These are phyloP conservation scores for Ctena decussata DNA, from an alignment of 2,888 invertebrate species.

Conservation along the genomic window DNA sequence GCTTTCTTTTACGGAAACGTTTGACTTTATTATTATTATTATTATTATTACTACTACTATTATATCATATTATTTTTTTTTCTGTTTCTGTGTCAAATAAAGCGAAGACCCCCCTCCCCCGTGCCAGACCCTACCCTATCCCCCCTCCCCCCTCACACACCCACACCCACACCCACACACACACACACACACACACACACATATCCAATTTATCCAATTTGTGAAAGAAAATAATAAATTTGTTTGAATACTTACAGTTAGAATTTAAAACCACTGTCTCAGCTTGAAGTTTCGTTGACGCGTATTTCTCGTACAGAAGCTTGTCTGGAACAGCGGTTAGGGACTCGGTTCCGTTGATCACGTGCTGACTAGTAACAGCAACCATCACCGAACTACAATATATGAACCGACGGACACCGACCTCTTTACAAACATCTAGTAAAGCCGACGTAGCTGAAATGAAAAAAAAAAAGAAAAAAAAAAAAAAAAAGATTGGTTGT, in stretches of 20 bases:
- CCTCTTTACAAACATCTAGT: neutral
- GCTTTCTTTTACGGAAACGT: no score
- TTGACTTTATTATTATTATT: no score
- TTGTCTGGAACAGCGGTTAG: conserved; percentile 14
- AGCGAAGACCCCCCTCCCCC: neutral
- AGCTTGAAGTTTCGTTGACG: conserved; percentile 34
- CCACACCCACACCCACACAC: no score
- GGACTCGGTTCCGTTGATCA: conserved; percentile 71
- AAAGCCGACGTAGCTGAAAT: neutral
- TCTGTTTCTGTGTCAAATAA: no score
- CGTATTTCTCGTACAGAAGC: conserved; percentile 29
- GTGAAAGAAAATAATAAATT: no score
- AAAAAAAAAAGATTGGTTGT: no score
- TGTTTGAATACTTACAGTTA: conserved; percentile 18
- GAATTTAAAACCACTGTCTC: conserved; percentile 36
- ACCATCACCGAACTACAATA: conserved; percentile 45
- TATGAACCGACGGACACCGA: conserved; percentile 32
- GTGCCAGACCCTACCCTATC: neutral
- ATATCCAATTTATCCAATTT: conserved; percentile 89
- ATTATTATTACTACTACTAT: no score
- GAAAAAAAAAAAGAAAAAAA: neutral
- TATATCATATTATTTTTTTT: no score
- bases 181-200: neutral
- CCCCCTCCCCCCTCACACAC: no score
- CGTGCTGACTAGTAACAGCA: conserved; percentile 46